Evolutionary conservation across 2,888 invertebrate genomes (phyloP), one percentile per base, ranked within the genome.

Genomic region (Drosophila antonietae): DNA sequence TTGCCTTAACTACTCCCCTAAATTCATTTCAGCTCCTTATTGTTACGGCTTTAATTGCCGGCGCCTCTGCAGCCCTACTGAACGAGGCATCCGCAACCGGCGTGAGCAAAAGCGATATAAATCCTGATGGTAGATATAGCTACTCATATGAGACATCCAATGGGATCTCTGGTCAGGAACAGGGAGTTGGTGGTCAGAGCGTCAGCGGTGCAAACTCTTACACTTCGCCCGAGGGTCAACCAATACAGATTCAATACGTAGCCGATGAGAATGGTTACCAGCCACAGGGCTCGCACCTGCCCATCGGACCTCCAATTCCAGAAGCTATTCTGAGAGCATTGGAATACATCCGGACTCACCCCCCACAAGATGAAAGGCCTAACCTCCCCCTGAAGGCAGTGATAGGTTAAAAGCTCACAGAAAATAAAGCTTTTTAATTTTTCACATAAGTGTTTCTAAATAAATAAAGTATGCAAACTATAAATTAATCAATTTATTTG

Each of bases 81-180:
- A 64, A 44, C 35, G 87, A 87, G 60, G 75, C 57, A 10, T 61
- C 70, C 35, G 86, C 84, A 10, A 75, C 81, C 28, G 78, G 66
- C n/a, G n/a, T n/a, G n/a, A 53, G 62, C 20, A 47, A 35, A 0
- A 72, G 52, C 43, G 74, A 90, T 20, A 73, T 92, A 46, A 44
- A 72, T 6, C 85, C 83, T 14, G 94, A 94, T 66, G 90, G 93
- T 1, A 61, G 78, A n/a, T 95, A 91, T 92, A 49, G 83, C 0
- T 94, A 89, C 82, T 14, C 18, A 0, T 95, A 89, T 78, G 92
- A 94, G 69, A 95, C 95, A 75, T 93, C 92, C 58, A 95, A 95
- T 81, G 95, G 95, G 18, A 95, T 95, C 85, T 43, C 83, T 1
- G 95, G 90, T 14, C 93, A 94, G 79, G 95, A 95, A 82, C 71